Evolutionary conservation across 2,888 invertebrate genomes (phyloP), one percentile per base, ranked within the genome.

Genomic region (Ctenicera cuprea): DNA sequence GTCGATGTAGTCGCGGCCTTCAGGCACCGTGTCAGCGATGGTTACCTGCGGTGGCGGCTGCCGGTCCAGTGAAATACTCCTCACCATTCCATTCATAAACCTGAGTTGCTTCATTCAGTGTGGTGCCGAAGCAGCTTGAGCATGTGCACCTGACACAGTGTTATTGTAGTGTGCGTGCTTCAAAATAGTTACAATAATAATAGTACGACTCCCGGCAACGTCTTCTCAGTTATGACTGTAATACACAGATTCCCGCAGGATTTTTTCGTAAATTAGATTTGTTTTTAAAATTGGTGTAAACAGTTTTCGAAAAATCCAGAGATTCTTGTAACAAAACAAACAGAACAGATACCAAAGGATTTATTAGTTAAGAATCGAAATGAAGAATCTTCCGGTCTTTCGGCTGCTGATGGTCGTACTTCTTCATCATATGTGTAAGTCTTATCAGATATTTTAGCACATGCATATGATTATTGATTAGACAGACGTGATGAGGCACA

Each of bases 1-100:
- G 68, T 69, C 5, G 26, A 33, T 38, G 14, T 20, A 37, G 22
- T 69, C 20, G 38, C 37, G 33, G 68, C 68, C 68, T 69, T 61
- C 59, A 48, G 68, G 68, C 68, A 61, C 48, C 61, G 59, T 69
- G 68, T 61, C 48, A 69, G 62, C 65, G 57, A 65, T 67, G 67
- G 71, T 68, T 66, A 66, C 71, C 73, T 75, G 72, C 64, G 74
- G 74, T 69, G 62, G 74, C 43, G 38, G 69, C 59, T 75, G 61
- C 43, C 70, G 69, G 68, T 71, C 71, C 74, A 76, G 76, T 72
- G 70, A 71, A 75, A 73, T 76, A 76, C 75, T 72, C 73, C 37
- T 52, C 75, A 59, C 22, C 66, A 64, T 52, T 77, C 65, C 78
- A 78, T 78, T 78, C 78, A 78, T 78, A 78, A 76, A 72, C 75